phyloP scores from a whole-genome alignment of 2,113 vertebrate species.

The Vimba vimba region DNA sequence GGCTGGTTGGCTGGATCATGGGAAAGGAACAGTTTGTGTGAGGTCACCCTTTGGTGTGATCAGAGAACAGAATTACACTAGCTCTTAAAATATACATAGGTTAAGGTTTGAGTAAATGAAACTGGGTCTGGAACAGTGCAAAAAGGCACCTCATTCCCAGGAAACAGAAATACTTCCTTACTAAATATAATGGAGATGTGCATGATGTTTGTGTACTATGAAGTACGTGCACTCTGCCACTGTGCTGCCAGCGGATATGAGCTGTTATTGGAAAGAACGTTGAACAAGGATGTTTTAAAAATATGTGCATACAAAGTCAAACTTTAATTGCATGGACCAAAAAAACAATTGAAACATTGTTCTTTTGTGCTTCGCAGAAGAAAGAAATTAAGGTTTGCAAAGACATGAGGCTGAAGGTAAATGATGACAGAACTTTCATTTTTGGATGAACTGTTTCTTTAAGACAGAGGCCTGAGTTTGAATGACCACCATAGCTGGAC shows the following conservation, averaged over 20 bases:
- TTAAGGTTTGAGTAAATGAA: not conserved
- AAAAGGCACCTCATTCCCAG: constrained; percentile 22
- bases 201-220: not conserved
- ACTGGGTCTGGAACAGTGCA: not conserved
- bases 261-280: constrained; percentile 20
- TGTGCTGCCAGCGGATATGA: not conserved
- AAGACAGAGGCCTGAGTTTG: not conserved
- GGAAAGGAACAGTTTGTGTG: constrained; percentile 14
- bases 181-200: constrained; percentile 15
- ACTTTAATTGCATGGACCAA: not conserved
- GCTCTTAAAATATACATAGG: constrained; percentile 2
- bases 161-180: constrained; percentile 16
- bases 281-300: not conserved
- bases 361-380: not conserved
- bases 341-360: not conserved
- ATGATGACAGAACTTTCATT: not conserved
- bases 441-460: not conserved
- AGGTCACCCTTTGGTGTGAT: constrained; percentile 3
- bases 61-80: not conserved
- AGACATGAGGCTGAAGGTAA: too few relatives aligned
- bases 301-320: not conserved
- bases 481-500: constrained; percentile 37
- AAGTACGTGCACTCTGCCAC: not conserved
- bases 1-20: constrained; percentile 2
- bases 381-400: too few relatives aligned